Conservation (phyloP, 2,113 vertebrate genomes). For the Rana temporaria region DNA sequence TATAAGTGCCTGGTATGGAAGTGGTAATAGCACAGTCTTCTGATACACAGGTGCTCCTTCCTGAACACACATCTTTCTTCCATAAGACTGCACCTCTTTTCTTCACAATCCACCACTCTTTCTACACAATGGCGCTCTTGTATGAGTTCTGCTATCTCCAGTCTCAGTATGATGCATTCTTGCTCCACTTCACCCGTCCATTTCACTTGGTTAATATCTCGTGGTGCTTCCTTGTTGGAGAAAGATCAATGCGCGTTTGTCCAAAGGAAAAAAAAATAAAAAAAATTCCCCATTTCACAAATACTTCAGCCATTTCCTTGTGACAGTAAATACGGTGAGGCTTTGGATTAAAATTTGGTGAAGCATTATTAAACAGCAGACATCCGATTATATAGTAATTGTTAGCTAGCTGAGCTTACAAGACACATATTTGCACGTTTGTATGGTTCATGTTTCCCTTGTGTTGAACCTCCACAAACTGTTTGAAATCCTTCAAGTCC, state of each 20-base stretch:
- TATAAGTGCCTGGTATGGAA: too few species aligned
- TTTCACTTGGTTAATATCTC: background rate
- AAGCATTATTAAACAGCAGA: too few species aligned
- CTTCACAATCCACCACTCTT: background rate
- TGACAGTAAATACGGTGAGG: background rate
- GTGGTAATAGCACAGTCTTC: too few species aligned
- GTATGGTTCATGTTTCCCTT: too few species aligned
- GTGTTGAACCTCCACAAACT: too few species aligned
- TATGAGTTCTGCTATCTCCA: background rate
- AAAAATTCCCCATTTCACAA: too few species aligned
- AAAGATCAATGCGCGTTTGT: background rate
- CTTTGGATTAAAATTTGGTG: too few species aligned
- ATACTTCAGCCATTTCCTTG: background rate
- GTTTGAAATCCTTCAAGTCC: too few species aligned
- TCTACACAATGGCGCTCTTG: background rate
- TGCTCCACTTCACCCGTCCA: background rate
- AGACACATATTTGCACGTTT: too few species aligned
- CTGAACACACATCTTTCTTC: background rate
- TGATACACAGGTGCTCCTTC: too few species aligned
- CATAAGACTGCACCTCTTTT: background rate
- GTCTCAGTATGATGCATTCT: background rate
- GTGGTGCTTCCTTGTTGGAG: background rate
- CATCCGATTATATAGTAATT: too few species aligned
- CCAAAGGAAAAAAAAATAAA: background rate
- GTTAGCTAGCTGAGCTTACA: too few species aligned